Percentiles rank a stretch among this genome's conserved stretches.
phyloP scores from a whole-genome alignment of 1,140 invertebrate genomes.

The Prorops nasuta region DNA sequence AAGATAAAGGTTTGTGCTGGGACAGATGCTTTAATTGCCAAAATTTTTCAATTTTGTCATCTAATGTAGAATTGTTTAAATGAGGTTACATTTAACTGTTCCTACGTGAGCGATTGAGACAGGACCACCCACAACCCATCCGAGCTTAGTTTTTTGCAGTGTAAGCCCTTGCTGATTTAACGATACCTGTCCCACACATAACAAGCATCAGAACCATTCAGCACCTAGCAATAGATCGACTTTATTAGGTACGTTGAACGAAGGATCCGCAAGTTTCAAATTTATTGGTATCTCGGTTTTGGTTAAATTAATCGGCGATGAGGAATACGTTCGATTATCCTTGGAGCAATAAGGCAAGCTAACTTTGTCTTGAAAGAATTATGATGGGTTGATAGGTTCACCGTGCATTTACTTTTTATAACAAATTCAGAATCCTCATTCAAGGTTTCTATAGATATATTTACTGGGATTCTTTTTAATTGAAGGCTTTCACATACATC shows the following conservation, averaged over 20 bases:
- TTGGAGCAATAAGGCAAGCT: too few species aligned
- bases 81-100: background rate
- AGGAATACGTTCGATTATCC: too few species aligned
- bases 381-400: too few species aligned
- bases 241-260: slow-evolving; percentile 20
- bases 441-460: too few species aligned
- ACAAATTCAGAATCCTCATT: too few species aligned
- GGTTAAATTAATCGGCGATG: too few species aligned
- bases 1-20: background rate
- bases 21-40: slow-evolving; percentile 29
- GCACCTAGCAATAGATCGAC: slow-evolving; percentile 31
- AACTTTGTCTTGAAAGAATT: too few species aligned
- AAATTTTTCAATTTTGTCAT: slow-evolving; percentile 12
- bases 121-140: slow-evolving; percentile 26
- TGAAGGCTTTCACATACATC: too few species aligned
- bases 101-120: background rate
- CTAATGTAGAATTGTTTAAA: background rate
- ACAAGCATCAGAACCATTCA: slow-evolving; percentile 29
- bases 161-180: slow-evolving; percentile 18
- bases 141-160: slow-evolving; percentile 36
- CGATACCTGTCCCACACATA: slow-evolving; percentile 26
- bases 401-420: too few species aligned
- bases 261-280: slow-evolving; percentile 33
- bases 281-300: too few species aligned
- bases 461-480: too few species aligned